Conservation (phyloP, 1,140 invertebrate species). For the Drosophila bifasciata region DNA sequence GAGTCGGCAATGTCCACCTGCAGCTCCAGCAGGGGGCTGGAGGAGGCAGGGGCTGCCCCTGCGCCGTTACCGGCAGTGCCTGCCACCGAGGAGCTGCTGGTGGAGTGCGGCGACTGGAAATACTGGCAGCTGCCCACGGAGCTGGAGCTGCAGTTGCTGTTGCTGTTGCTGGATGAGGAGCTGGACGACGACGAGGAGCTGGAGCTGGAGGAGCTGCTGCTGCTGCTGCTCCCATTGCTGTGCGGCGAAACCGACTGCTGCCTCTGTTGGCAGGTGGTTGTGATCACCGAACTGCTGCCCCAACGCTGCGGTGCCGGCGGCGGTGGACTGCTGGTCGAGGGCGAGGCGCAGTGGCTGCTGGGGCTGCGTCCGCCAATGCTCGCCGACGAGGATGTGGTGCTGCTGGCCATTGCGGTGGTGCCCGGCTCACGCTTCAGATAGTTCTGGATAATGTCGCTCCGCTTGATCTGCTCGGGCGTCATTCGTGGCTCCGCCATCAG, state of each 20-base stretch:
- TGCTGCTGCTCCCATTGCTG: conserved; percentile 59
- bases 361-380: conserved; percentile 66
- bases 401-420: conserved; percentile 67
- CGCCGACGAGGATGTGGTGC: conserved; percentile 38
- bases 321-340: conserved; percentile 57
- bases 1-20: conserved; percentile 92
- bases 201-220: conserved; percentile 56
- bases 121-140: conserved; percentile 82
- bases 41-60: conserved; percentile 85
- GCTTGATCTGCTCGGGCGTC: conserved; percentile 94
- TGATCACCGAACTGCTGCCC: conserved; percentile 83
- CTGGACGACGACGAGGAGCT: conserved; percentile 59
- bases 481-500: conserved; percentile 94
- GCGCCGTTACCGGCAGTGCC: conserved; percentile 69
- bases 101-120: conserved; percentile 84
- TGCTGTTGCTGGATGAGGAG: conserved; percentile 47
- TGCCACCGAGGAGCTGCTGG: conserved; percentile 45
- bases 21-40: conserved; percentile 87
- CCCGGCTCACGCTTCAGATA: conserved; percentile 92
- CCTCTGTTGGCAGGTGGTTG: conserved; percentile 84
- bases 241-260: conserved; percentile 79
- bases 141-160: conserved; percentile 46
- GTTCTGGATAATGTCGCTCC: conserved; percentile 94
- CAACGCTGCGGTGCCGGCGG: conserved; percentile 34
- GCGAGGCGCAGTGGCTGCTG: conserved; percentile 57